These are phyloP conservation scores for Psittacula derbiana DNA, from an alignment of 2,797 vertebrate genomes.

Conservation along the genomic window DNA sequence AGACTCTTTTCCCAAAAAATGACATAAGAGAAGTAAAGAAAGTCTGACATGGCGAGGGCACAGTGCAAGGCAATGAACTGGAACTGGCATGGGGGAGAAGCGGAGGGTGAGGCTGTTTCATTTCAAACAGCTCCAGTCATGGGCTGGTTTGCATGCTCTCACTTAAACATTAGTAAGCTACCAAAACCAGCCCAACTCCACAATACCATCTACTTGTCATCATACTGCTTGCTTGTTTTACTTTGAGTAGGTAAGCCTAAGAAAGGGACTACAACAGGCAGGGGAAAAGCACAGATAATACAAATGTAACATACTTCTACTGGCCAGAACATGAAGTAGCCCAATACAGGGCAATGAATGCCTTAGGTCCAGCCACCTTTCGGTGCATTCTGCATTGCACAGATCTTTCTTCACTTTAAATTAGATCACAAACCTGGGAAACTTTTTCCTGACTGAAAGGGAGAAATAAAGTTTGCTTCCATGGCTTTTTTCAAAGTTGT, in stretches of 20 bases:
- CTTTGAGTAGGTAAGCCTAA: neutral
- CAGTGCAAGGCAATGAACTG: neutral
- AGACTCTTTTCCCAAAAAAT: neutral
- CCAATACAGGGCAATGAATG: neutral
- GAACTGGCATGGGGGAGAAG: neutral
- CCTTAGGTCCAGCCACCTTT: neutral
- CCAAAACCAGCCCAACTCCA: neutral
- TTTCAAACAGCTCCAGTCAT: neutral
- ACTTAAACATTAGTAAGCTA: neutral
- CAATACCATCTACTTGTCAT: neutral
- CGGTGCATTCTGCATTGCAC: neutral
- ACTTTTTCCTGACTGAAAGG: neutral
- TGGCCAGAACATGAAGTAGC: neutral
- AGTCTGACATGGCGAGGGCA: neutral
- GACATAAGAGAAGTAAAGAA: neutral
- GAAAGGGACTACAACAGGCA: neutral
- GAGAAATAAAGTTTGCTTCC: conserved; percentile 24
- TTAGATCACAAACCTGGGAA: neutral
- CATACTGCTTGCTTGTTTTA: neutral
- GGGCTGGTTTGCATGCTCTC: neutral
- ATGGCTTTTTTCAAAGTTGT: conserved; percentile 22
- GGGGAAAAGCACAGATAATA: neutral
- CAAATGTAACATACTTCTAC: neutral
- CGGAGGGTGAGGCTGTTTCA: neutral
- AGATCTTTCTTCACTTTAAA: neutral